Evolutionary conservation across 2,113 vertebrate species (phyloP).

Genomic region (Halcyon senegalensis): DNA sequence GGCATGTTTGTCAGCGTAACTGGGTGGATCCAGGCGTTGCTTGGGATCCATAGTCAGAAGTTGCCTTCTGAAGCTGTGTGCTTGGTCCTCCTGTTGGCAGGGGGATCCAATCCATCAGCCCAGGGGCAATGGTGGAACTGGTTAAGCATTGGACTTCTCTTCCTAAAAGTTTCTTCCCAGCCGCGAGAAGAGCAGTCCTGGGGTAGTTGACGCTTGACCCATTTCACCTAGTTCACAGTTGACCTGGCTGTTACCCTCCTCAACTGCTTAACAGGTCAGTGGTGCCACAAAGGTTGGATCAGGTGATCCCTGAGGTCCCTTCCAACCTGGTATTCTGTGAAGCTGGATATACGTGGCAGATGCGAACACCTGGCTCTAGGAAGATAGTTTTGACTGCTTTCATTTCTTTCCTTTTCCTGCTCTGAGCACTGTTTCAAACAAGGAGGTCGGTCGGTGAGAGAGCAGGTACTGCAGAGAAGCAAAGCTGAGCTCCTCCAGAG

Average conservation of each 20-base stretch:
- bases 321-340: not conserved
- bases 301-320: not conserved
- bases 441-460: not conserved
- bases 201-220: not conserved
- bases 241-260: not conserved
- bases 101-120: not conserved
- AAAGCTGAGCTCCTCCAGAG: not conserved
- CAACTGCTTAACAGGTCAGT: not conserved
- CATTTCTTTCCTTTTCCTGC: not conserved
- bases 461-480: not conserved
- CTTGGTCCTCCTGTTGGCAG: fast-evolving
- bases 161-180: not conserved
- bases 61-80: not conserved
- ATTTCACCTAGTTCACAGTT: not conserved
- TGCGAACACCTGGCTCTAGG: not conserved
- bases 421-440: not conserved
- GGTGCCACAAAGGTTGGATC: not conserved
- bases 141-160: not conserved
- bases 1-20: not conserved
- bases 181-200: not conserved
- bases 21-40: not conserved
- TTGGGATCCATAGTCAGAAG: not conserved
- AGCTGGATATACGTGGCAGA: not conserved
- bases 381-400: not conserved
- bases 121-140: not conserved